A percentile compares a stretch with the other conserved stretches of the same genome.
These are phyloP conservation scores for Muscidifurax raptorellus DNA, from an alignment of 1,140 invertebrate genomes.

Conservation along the genomic window DNA sequence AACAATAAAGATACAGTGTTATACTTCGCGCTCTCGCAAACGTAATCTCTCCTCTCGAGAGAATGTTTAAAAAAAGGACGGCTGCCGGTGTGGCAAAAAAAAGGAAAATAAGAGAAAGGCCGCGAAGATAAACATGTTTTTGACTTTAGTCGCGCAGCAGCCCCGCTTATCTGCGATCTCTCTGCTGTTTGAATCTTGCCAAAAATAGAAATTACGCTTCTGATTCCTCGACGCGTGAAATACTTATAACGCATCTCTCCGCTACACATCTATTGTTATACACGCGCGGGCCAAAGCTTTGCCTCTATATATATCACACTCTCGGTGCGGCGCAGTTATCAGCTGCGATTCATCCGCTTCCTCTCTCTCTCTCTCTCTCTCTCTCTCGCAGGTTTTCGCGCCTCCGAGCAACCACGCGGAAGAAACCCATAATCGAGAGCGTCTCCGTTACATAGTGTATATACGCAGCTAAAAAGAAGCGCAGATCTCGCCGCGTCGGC, in stretches of 20 bases:
- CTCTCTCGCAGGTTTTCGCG: background rate
- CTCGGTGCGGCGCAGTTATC: background rate
- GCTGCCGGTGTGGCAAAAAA: background rate
- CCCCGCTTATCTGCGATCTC: constrained; percentile 17
- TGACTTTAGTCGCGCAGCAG: constrained; percentile 28
- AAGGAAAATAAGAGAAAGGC: constrained; percentile 25
- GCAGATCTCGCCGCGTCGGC: background rate
- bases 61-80: constrained; percentile 6
- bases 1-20: no score
- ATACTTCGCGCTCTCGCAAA: no score
- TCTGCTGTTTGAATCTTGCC: background rate
- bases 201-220: background rate
- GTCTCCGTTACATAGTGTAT: background rate
- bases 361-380: no score
- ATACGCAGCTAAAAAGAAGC: background rate
- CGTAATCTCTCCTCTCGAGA: background rate
- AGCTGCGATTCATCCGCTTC: constrained; percentile 1
- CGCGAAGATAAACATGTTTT: constrained; percentile 37
- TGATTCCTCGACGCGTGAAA: background rate
- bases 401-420: background rate
- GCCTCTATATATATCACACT: background rate
- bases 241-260: background rate
- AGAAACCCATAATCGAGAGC: background rate
- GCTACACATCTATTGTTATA: background rate
- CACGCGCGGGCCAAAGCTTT: background rate